A percentile compares a stretch with the other conserved stretches of the same genome.
These are phyloP conservation scores for Microchirus variegatus DNA, from an alignment of 2,797 vertebrate species.

Conservation along the genomic window DNA sequence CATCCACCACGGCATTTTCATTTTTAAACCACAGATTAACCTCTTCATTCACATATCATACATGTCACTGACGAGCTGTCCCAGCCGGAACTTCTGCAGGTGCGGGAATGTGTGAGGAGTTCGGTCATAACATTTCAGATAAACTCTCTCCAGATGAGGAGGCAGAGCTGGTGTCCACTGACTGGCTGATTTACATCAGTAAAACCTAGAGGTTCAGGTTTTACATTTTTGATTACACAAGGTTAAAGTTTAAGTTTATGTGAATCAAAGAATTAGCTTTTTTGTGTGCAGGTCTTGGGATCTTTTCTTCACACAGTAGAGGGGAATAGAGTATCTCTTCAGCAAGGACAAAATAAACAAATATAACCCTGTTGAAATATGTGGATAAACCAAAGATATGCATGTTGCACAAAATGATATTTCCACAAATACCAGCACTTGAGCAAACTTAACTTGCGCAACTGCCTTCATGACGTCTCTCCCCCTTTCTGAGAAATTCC, in stretches of 20 bases:
- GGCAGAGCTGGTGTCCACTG: constrained; percentile 1
- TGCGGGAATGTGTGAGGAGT: constrained; percentile 46
- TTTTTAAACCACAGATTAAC: background rate
- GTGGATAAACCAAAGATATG: background rate
- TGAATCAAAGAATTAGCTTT: too few species aligned
- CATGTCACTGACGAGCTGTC: constrained; percentile 3
- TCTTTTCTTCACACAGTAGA: background rate
- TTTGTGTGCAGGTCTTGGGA: too few species aligned
- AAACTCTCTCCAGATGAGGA: constrained; percentile 12
- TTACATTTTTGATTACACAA: too few species aligned
- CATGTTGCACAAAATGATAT: background rate
- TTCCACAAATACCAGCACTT: background rate
- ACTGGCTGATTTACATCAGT: background rate
- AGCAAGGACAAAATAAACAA: too few species aligned
- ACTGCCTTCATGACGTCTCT: constrained; percentile 10
- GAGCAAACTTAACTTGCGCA: background rate
- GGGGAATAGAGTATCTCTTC: too few species aligned
- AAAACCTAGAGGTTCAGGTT: too few species aligned
- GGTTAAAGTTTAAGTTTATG: too few species aligned
- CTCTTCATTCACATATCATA: constrained; percentile 5
- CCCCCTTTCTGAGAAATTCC: constrained; percentile 43
- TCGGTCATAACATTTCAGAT: constrained; percentile 8
- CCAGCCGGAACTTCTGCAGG: constrained; percentile 22
- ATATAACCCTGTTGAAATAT: background rate
- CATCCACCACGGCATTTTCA: background rate